Evolutionary conservation across 2,113 vertebrate genomes (phyloP).

Genomic region (Tauraco erythrolophus): DNA sequence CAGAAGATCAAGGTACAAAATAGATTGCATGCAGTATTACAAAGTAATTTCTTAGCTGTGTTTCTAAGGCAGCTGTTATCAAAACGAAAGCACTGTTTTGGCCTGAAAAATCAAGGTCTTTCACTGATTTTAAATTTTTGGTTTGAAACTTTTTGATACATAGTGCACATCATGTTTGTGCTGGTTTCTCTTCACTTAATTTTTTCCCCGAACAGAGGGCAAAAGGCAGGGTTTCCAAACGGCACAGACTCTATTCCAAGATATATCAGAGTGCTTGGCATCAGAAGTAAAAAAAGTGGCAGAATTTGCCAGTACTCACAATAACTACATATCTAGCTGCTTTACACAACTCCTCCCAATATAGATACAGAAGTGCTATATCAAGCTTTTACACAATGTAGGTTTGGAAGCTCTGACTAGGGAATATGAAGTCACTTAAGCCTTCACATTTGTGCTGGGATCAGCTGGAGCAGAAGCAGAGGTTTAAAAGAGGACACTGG

Average conservation of each 20-base stretch:
- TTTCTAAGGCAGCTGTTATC: background rate
- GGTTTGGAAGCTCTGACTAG: background rate
- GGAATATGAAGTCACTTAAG: background rate
- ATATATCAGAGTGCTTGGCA: constrained; percentile 3
- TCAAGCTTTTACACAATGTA: background rate
- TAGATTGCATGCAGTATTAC: background rate
- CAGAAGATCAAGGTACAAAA: background rate
- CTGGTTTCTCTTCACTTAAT: background rate
- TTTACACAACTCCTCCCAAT: background rate
- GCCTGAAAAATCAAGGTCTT: background rate
- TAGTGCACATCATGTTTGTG: background rate
- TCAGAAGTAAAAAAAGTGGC: background rate
- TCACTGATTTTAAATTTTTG: background rate
- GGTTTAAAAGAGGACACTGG: constrained; percentile 42
- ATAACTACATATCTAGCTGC: background rate
- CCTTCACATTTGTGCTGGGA: constrained; percentile 19
- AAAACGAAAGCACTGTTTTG: background rate
- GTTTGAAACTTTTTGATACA: background rate
- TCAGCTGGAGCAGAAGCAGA: background rate
- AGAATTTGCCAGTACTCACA: background rate
- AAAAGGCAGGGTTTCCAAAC: constrained; percentile 17
- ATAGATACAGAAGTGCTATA: constrained; percentile 10
- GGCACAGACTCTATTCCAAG: background rate
- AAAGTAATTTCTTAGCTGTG: background rate
- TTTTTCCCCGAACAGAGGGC: background rate